Evolutionary conservation across 1,140 invertebrate genomes (phyloP).

Genomic region (Pinna nobilis): DNA sequence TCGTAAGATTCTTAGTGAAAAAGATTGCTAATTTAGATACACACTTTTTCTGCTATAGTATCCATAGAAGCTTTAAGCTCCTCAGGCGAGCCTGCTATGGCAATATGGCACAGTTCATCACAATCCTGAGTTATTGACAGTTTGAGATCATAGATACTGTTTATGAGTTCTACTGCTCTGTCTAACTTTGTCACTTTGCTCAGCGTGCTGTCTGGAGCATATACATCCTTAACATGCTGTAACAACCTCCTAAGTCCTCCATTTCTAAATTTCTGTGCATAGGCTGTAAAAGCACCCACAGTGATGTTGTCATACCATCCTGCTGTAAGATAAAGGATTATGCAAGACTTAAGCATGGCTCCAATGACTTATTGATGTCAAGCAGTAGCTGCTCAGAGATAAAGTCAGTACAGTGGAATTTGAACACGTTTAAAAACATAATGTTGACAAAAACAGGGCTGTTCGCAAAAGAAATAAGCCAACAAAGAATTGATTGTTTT

Average conservation of each 20-base stretch:
- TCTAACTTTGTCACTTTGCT: slow-evolving; percentile 59
- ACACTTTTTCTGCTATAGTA: slow-evolving; percentile 43
- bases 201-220: slow-evolving; percentile 53
- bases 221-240: slow-evolving; percentile 85
- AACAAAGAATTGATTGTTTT: no score
- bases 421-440: no score
- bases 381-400: no score
- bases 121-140: slow-evolving; percentile 54
- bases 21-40: neutral
- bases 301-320: slow-evolving; percentile 93
- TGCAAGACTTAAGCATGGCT: neutral
- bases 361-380: neutral
- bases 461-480: no score
- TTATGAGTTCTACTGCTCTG: slow-evolving; percentile 61
- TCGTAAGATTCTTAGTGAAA: neutral
- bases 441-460: no score
- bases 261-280: slow-evolving; percentile 88
- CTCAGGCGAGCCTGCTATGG: slow-evolving; percentile 41
- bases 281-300: slow-evolving; percentile 93
- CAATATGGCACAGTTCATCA: slow-evolving; percentile 50
- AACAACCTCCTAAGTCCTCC: slow-evolving; percentile 90
- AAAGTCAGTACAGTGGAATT: no score
- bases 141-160: slow-evolving; percentile 55
- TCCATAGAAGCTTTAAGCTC: slow-evolving; percentile 38
- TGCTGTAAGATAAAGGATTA: slow-evolving; percentile 77